phyloP scores from a whole-genome alignment of 1,140 invertebrate genomes.

The Platorchestia sp. region DNA sequence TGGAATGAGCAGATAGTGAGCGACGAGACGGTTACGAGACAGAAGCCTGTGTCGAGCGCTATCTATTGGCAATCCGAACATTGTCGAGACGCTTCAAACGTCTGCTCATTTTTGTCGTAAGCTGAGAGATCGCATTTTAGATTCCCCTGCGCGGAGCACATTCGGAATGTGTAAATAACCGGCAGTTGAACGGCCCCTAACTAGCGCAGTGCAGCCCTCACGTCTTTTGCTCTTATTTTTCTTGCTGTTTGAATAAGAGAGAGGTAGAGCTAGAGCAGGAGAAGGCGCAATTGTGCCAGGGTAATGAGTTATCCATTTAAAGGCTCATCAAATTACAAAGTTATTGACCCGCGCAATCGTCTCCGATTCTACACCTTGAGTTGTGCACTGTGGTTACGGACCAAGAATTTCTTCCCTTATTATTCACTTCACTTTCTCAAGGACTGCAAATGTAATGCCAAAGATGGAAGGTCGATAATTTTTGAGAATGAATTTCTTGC shows the following conservation, averaged over 20 bases:
- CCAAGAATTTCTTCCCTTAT: not conserved
- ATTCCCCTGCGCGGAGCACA: not conserved
- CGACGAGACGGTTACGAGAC: slow-evolving; percentile 27
- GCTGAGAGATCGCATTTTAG: slow-evolving; percentile 10
- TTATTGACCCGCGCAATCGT: not conserved
- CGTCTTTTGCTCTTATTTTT: not conserved
- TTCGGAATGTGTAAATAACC: not conserved
- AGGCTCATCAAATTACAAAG: not conserved
- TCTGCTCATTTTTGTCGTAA: slow-evolving; percentile 2
- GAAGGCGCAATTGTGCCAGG: not conserved
- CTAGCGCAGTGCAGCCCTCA: not conserved
- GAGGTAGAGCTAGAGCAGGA: not conserved
- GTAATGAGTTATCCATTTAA: not conserved
- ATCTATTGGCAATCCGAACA: slow-evolving; percentile 28
- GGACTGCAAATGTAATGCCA: not conserved
- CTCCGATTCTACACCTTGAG: not conserved
- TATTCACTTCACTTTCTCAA: not conserved
- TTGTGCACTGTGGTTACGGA: not conserved
- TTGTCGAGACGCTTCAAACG: slow-evolving; percentile 30
- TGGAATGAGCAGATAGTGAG: slow-evolving; percentile 47
- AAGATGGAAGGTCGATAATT: not conserved
- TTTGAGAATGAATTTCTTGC: not conserved
- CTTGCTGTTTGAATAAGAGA: not conserved
- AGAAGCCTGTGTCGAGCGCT: not conserved
- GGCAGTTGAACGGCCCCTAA: slow-evolving; percentile 7